These are phyloP conservation scores for Paramacrobiotus metropolitanus DNA, from an alignment of 1,140 invertebrate species.

Conservation along the genomic window DNA sequence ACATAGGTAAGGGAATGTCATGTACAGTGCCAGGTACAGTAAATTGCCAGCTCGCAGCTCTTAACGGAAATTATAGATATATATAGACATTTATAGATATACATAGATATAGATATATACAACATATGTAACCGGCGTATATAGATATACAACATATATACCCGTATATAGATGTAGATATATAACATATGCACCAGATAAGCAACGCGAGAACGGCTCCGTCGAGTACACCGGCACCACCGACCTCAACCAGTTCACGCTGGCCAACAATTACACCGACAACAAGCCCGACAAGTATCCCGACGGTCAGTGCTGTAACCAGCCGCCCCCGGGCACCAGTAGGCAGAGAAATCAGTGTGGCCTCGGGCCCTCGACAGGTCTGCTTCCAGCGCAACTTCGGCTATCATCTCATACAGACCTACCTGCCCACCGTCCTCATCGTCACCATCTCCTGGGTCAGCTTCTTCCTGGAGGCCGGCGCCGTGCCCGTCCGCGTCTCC, in stretches of 20 bases:
- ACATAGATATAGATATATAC: too few relatives aligned
- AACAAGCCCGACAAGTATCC: conserved; percentile 22
- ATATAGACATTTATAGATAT: too few relatives aligned
- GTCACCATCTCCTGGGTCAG: conserved; percentile 71
- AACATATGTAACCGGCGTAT: too few relatives aligned
- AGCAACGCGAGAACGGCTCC: conserved; percentile 27
- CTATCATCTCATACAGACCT: conserved; percentile 70
- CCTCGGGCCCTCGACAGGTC: too few relatives aligned
- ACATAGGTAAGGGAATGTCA: conserved; percentile 31
- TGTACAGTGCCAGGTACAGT: conserved; percentile 40
- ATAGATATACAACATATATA: too few relatives aligned
- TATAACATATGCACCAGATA: neutral
- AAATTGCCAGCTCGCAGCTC: too few relatives aligned
- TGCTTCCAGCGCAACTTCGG: conserved; percentile 24
- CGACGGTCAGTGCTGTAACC: too few relatives aligned
- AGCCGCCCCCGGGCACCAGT: too few relatives aligned
- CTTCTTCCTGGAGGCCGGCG: conserved; percentile 66
- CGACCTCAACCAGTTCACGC: conserved; percentile 2
- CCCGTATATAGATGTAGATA: too few relatives aligned
- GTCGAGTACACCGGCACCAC: conserved; percentile 44
- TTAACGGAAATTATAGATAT: too few relatives aligned
- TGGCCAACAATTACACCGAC: conserved; percentile 30
- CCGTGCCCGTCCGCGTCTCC: conserved; percentile 35
- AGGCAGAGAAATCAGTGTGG: too few relatives aligned
- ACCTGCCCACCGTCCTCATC: conserved; percentile 60